Percentiles rank a stretch among this genome's conserved stretches.
Evolutionary conservation across 1,140 invertebrate species (phyloP).

Genomic region (Cotesia glomerata): DNA sequence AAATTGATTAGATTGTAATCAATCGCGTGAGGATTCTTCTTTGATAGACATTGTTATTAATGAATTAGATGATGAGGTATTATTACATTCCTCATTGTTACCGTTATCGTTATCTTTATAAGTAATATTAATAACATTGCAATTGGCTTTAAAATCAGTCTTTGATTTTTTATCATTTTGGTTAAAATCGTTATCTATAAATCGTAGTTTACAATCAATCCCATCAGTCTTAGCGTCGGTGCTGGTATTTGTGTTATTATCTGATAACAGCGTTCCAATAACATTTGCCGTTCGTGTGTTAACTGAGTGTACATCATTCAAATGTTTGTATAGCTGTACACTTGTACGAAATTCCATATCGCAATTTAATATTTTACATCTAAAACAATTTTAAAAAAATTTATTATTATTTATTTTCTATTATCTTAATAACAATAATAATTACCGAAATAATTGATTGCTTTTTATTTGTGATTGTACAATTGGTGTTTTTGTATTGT

Average conservation of each 20-base stretch:
- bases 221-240: slow-evolving; percentile 58
- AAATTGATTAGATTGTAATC: slow-evolving; percentile 29
- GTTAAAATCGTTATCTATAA: slow-evolving; percentile 48
- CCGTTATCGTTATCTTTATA: slow-evolving; percentile 38
- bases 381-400: slow-evolving; percentile 24
- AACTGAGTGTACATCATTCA: slow-evolving; percentile 48
- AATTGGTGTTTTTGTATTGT: slow-evolving; percentile 48
- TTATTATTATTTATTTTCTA: background rate
- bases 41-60: slow-evolving; percentile 41
- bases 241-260: slow-evolving; percentile 32
- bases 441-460: slow-evolving; percentile 54
- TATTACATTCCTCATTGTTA: slow-evolving; percentile 36
- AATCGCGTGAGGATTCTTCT: slow-evolving; percentile 46
- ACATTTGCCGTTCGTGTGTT: slow-evolving; percentile 30
- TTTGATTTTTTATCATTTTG: slow-evolving; percentile 50
- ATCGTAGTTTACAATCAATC: slow-evolving; percentile 49
- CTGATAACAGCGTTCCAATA: slow-evolving; percentile 29
- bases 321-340: slow-evolving; percentile 51
- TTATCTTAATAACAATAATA: background rate
- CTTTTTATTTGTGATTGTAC: slow-evolving; percentile 44
- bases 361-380: slow-evolving; percentile 53
- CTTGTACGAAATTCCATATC: slow-evolving; percentile 52
- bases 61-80: background rate
- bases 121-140: slow-evolving; percentile 47
- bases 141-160: slow-evolving; percentile 62